Conservation (phyloP, 2,113 vertebrate species). For the Aegithalos caudatus region DNA sequence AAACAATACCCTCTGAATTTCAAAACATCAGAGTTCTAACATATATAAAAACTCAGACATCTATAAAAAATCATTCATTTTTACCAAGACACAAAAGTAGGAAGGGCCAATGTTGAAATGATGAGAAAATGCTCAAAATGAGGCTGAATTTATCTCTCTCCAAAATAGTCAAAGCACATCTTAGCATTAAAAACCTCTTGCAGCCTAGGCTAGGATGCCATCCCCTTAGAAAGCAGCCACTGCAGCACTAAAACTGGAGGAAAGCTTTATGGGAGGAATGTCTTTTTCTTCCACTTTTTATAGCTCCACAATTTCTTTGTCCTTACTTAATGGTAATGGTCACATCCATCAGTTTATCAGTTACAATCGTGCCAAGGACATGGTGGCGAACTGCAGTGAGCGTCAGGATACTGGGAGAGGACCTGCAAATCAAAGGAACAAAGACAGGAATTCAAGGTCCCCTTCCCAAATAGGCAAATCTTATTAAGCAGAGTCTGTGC, state of each 20-base stretch:
- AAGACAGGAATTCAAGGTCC: neutral
- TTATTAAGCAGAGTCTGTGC: neutral
- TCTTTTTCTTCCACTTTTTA: neutral
- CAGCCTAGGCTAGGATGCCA: neutral
- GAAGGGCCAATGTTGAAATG: neutral
- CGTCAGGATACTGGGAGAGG: constrained; percentile 91
- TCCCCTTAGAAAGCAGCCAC: neutral
- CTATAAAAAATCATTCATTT: neutral
- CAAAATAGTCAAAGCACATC: neutral
- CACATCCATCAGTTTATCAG: constrained; percentile 93
- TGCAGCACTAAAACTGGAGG: neutral
- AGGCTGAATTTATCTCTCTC: neutral
- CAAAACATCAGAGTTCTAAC: neutral
- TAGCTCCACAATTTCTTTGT: neutral
- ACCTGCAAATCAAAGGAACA: constrained; percentile 74
- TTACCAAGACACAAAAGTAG: neutral
- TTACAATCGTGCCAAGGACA: constrained; percentile 90
- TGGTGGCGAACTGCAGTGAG: constrained; percentile 95
- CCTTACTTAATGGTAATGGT: constrained; percentile 95
- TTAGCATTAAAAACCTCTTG: neutral
- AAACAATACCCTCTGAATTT: neutral
- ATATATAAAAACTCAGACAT: neutral
- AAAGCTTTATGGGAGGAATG: neutral
- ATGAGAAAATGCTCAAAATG: neutral
- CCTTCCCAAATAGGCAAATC: neutral